Evolutionary conservation across 2,113 vertebrate genomes (phyloP), one percentile per base, ranked within the genome.

Genomic region (Erythrolamprus reginae): DNA sequence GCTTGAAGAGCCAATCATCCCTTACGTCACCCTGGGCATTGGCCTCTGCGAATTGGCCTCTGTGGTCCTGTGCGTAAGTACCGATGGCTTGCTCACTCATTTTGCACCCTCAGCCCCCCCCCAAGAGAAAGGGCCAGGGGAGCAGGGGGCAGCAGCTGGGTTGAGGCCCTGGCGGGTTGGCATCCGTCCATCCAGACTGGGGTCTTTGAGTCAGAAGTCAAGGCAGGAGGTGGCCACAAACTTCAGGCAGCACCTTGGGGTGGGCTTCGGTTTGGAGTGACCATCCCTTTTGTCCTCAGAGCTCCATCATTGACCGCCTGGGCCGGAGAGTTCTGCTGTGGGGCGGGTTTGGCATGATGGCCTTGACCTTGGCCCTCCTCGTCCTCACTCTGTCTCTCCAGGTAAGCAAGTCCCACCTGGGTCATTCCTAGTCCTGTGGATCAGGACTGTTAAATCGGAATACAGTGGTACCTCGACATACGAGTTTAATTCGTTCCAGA

Each of bases 301-400:
- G 96, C 90, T 95, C 96, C 87, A 89, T 98, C 45, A 97, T 98
- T 0, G 97, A 98, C 21, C 95, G 86, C 1, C 94, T 95, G 7
- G 97, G 97, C 23, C 95, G 98, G 84, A 97, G 97, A 83, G 91
- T 92, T 19, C 95, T 98, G 50, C 94, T 98, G 94, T 97, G 97
- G 47, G 97, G 96, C 12, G 97, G 98, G 82, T 98, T 97, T 87
- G 53, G 96, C n/a, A 24, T 97, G 92, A 98, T 98, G 98, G 97
- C 95, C 1, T 15, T 96, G 83, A 93, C 96, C 26, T 93, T 98
- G 96, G 92, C 89, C 82, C 4, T 97, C 19, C 96, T 98, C 0
- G 97, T 96, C 12, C 89, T 86, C 4, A 96, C 91, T 61, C 95
- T 98, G 65, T 96, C 96, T 61, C 70, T 98, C 83, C 97, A 97